phyloP scores from a whole-genome alignment of 53 echinoderm and acorn worm genomes.

The Crossaster papposus region DNA sequence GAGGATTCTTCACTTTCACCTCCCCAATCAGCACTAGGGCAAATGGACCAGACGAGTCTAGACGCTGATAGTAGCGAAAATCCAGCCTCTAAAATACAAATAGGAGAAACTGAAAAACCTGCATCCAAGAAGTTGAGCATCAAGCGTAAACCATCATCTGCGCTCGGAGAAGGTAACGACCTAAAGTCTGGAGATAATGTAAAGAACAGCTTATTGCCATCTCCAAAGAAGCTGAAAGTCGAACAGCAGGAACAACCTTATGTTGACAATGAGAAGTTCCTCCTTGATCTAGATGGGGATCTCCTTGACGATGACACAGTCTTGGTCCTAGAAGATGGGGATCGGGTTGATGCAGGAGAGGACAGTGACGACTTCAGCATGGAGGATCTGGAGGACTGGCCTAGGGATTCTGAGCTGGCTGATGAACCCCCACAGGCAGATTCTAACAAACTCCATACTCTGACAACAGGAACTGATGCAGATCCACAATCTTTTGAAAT shows the following conservation, averaged over 20 bases:
- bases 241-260: constrained; percentile 15
- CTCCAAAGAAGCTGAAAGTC: constrained; percentile 34
- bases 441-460: background rate
- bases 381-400: constrained; percentile 62
- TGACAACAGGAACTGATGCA: constrained; percentile 20
- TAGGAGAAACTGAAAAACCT: background rate
- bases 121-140: constrained; percentile 38
- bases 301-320: background rate
- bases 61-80: background rate
- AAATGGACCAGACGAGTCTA: background rate
- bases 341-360: background rate
- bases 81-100: background rate
- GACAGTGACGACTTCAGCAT: constrained; percentile 62
- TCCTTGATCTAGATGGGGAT: constrained; percentile 10
- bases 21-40: background rate
- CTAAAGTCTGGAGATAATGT: background rate
- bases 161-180: background rate
- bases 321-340: background rate
- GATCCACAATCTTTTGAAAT: constrained; percentile 77
- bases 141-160: constrained; percentile 32
- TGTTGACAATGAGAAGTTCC: background rate
- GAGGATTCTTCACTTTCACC: background rate
- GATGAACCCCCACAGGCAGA: background rate
- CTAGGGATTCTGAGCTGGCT: background rate
- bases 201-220: background rate